These are phyloP conservation scores for Chelmon rostratus DNA, from an alignment of 2,797 vertebrate species.

Conservation along the genomic window DNA sequence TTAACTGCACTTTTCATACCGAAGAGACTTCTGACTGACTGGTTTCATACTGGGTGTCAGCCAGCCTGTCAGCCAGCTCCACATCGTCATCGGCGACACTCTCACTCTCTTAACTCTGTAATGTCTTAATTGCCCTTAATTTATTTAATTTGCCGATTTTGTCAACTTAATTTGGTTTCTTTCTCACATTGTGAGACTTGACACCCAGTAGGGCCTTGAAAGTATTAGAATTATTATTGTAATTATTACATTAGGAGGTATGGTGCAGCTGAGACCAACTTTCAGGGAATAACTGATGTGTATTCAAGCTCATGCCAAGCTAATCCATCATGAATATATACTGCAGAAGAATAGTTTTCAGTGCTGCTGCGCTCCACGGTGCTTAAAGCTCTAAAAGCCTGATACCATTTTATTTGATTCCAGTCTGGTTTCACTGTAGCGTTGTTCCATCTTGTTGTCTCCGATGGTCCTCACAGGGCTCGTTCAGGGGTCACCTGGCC, in stretches of 20 bases:
- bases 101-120: not conserved
- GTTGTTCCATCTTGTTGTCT: not conserved
- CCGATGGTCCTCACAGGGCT: conserved; percentile 76
- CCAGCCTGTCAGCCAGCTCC: not conserved
- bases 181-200: not conserved
- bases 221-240: not conserved
- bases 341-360: not conserved
- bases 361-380: not conserved
- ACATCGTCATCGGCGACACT: no score
- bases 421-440: not conserved
- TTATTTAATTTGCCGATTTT: not conserved
- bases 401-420: not conserved
- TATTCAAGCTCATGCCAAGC: not conserved
- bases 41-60: not conserved
- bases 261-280: not conserved
- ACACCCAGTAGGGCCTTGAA: not conserved
- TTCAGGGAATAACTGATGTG: not conserved
- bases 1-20: not conserved
- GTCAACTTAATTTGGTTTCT: not conserved
- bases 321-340: not conserved
- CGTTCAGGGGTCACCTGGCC: conserved; percentile 86
- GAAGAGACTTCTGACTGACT: not conserved
- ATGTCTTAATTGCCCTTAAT: not conserved
- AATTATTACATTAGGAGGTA: conserved; percentile 9
- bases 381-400: not conserved